phyloP scores from a whole-genome alignment of 2,888 invertebrate species.

The Epistrophe eligans region DNA sequence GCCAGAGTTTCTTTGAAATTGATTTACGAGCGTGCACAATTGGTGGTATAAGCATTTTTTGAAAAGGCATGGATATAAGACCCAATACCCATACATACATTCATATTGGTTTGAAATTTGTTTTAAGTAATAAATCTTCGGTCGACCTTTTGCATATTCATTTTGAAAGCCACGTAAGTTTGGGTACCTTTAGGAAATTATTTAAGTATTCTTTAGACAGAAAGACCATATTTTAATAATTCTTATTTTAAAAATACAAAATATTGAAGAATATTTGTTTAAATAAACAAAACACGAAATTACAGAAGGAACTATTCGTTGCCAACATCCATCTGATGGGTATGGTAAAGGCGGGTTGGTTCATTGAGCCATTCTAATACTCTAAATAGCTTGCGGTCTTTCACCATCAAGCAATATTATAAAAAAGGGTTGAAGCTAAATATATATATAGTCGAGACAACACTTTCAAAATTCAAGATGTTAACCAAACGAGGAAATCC shows the following conservation, averaged over 20 bases:
- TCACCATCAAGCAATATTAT: slow-evolving; percentile 49
- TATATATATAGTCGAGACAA: slow-evolving; percentile 37
- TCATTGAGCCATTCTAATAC: slow-evolving; percentile 63
- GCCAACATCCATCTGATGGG: background rate
- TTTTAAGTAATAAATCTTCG: slow-evolving; percentile 70
- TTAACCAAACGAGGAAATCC: slow-evolving; percentile 81
- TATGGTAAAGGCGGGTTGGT: background rate
- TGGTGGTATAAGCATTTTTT: slow-evolving; percentile 74
- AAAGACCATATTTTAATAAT: background rate
- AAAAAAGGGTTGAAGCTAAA: slow-evolving; percentile 51
- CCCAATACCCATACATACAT: background rate
- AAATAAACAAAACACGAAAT: slow-evolving; percentile 43
- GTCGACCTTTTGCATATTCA: slow-evolving; percentile 62
- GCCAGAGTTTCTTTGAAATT: slow-evolving; percentile 63
- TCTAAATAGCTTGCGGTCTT: slow-evolving; percentile 72
- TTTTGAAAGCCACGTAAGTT: slow-evolving; percentile 3
- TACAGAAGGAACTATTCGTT: slow-evolving; percentile 12
- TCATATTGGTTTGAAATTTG: slow-evolving; percentile 45
- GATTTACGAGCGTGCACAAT: slow-evolving; percentile 76
- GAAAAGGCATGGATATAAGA: background rate
- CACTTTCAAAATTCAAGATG: slow-evolving; percentile 75
- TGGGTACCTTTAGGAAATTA: background rate
- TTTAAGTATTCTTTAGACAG: background rate
- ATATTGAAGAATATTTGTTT: slow-evolving; percentile 37
- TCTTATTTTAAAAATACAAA: slow-evolving; percentile 39